These are phyloP conservation scores for Aviceda subcristata DNA, from an alignment of 2,113 vertebrate genomes.

Conservation along the genomic window DNA sequence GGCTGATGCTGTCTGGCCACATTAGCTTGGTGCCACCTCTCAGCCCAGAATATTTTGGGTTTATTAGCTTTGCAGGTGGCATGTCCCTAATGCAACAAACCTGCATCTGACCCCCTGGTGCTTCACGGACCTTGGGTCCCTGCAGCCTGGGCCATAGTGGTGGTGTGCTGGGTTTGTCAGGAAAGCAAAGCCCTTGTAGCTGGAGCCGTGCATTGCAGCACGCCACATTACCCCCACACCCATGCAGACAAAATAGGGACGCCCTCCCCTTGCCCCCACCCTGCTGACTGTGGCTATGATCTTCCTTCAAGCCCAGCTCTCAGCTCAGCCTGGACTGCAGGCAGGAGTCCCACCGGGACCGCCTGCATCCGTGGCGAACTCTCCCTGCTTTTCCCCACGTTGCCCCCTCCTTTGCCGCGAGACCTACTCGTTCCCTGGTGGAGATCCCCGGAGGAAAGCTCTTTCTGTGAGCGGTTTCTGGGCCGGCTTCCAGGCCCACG, in stretches of 20 bases:
- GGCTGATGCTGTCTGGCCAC: not conserved
- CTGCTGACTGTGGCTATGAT: not conserved
- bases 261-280: not conserved
- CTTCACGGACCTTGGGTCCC: not conserved
- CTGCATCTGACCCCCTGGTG: not conserved
- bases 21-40: not conserved
- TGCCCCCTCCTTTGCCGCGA: not conserved
- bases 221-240: not conserved
- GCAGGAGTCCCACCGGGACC: accelerated
- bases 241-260: not conserved
- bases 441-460: not conserved
- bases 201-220: not conserved
- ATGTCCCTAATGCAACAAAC: not conserved
- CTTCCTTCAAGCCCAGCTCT: not conserved
- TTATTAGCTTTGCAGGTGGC: not conserved
- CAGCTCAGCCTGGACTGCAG: not conserved
- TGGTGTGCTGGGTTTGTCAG: not conserved
- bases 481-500: conserved; percentile 60
- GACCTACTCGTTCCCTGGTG: not conserved
- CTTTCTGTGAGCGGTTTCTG: conserved; percentile 50
- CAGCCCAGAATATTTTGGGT: not conserved
- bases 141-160: not conserved
- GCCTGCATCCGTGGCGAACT: accelerated
- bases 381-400: not conserved
- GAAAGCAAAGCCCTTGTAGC: not conserved